Evolutionary conservation across 2,113 vertebrate species (phyloP), one percentile per base, ranked within the genome.

Genomic region (Chloroceryle aenea): DNA sequence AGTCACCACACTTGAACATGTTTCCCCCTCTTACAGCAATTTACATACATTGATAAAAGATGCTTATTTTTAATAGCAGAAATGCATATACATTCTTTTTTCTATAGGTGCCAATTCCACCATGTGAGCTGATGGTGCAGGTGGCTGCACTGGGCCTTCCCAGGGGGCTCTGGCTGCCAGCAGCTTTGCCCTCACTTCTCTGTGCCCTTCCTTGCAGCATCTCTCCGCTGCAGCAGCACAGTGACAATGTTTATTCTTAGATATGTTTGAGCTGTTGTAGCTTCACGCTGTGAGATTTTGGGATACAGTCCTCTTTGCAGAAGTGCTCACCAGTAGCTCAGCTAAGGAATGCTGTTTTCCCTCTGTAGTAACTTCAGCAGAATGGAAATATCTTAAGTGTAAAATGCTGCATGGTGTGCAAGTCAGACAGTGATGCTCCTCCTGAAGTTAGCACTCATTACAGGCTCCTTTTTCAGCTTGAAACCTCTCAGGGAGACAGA

Each of bases 1-100:
- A 97, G 92, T 97, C 93, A 97, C 71, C 48, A 8, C 12, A 50
- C 95, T 96, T n/a, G 73, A 93, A 77, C 73, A 90, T 72, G 83
- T 74, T 92, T 95, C 42, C 27, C 72, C 32, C 53, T 86, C 83
- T 75, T 71, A 68, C 68, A 87, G 90, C 48, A 67, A 92, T 95
- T 95, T 94, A 25, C 80, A 87, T 86, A 92, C 76, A 64, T 88
- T 93, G 90, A 95, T 84, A 64, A 87, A 92, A 95, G 52, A 87
- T 71, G 83, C 62, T 76, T 93, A 90, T 87, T 92, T 96, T 96
- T 95, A 94, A 90, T 75, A 85, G 71, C 53, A 93, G 53, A 94
- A 92, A 53, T 26, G 48, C 69, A 47, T 38, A 40, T 12, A 47
- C 29, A 7, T 2, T 67, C 20, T 62, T 71, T 76, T 56, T 76